Percentiles rank a stretch among this genome's conserved stretches.
Evolutionary conservation across 2,888 invertebrate genomes (phyloP).

Genomic region (Cecidostiba fungosa): DNA sequence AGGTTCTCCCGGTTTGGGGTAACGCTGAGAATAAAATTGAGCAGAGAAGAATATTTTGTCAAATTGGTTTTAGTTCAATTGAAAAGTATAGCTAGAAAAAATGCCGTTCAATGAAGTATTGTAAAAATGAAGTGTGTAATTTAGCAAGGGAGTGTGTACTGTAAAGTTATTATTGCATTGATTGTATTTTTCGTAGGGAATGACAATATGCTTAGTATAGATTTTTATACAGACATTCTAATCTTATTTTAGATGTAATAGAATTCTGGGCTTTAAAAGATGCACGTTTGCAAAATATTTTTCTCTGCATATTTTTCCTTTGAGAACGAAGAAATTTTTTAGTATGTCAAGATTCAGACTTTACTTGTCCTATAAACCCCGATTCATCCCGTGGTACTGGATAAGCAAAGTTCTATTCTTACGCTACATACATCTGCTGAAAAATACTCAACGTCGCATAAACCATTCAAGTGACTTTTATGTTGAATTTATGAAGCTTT

Average conservation of each 20-base stretch:
- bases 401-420: background rate
- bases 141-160: background rate
- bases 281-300: background rate
- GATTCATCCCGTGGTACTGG: background rate
- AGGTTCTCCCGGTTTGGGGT: background rate
- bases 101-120: background rate
- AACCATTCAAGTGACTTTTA: background rate
- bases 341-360: background rate
- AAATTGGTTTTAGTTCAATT: background rate
- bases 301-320: background rate
- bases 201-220: constrained; percentile 34
- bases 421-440: background rate
- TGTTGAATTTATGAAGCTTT: background rate
- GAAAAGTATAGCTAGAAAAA: background rate
- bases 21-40: background rate
- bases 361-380: background rate
- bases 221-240: background rate
- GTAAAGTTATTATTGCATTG: constrained; percentile 17
- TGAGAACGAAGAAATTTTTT: background rate
- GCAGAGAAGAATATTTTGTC: background rate
- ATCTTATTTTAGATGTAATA: background rate
- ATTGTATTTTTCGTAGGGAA: constrained; percentile 11
- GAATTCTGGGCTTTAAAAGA: background rate
- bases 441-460: background rate
- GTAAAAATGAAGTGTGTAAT: constrained; percentile 9